phyloP scores from a whole-genome alignment of 2,797 vertebrate genomes.

The Rhinatrema bivittatum region DNA sequence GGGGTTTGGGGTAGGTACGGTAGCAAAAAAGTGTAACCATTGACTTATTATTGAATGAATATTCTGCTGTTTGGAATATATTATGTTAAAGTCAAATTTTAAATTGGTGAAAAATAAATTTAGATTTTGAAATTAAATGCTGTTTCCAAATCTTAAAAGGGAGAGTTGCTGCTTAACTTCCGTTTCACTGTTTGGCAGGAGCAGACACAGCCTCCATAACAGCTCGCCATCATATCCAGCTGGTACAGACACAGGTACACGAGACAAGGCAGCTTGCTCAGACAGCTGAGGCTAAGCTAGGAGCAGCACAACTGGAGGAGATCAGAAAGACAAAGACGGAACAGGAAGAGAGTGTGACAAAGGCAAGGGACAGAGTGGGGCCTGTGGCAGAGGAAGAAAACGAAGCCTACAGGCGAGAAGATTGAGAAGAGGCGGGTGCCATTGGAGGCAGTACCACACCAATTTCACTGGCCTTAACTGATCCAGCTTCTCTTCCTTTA shows the following conservation, averaged over 20 bases:
- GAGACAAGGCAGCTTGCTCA: conserved; percentile 65
- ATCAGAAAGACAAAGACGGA: conserved; percentile 57
- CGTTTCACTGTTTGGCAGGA: conserved; percentile 47
- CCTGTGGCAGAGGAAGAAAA: conserved; percentile 44
- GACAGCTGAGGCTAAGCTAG: conserved; percentile 77
- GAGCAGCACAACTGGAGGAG: conserved; percentile 80
- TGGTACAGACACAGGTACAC: conserved; percentile 74
- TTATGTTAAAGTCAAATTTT: too few relatives aligned
- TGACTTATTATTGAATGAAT: too few relatives aligned
- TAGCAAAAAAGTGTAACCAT: too few relatives aligned
- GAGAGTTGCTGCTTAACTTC: too few relatives aligned
- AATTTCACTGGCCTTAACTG: too few relatives aligned
- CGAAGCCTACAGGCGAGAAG: conserved; percentile 83
- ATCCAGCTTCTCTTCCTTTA: too few relatives aligned
- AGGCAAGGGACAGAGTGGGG: neutral
- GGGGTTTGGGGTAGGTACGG: too few relatives aligned
- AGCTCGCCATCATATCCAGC: conserved; percentile 69
- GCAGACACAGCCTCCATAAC: conserved; percentile 77
- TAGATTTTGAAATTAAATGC: too few relatives aligned
- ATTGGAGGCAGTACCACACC: too few relatives aligned
- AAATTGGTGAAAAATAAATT: too few relatives aligned
- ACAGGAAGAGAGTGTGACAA: conserved; percentile 24
- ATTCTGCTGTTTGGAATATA: too few relatives aligned
- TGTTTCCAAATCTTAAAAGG: too few relatives aligned
- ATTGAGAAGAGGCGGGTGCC: conserved; percentile 66